Base-by-base conservation (phyloP, 2,888 invertebrate genomes). In the Thera britannica region DNA sequence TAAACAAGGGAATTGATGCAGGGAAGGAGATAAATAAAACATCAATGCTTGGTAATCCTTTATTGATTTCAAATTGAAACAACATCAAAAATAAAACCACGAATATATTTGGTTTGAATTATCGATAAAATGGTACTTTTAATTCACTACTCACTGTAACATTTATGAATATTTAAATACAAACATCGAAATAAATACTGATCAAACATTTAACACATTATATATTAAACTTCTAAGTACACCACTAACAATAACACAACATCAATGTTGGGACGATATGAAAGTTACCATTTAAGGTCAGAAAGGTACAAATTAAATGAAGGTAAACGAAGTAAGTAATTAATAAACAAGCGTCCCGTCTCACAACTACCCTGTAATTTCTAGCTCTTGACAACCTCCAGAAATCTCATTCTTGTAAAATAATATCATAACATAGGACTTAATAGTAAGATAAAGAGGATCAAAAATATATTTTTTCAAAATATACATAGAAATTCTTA, bases 401-500 rank as follows among this genome's bases (percentile, higher is more conserved):
- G 76, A 79, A 80, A 80, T 78, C 81, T 71, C 81, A 70, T 77
- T 80, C 86, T 83, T 82, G 82, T 84, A 84, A 82, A 89, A 86
- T 86, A 88, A 86, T 86, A 84, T 85, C 85, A 83, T 90, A 73
- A 75, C 63, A 35, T 60, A 69, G 66, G 75, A 90, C 89, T 87
- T 89, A 23, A 90, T 81, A 87, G 84, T 88, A 90, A 86, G 87
- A 87, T 88, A 90, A 85, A 90, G 68, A 90, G 90, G 92, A 85
- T 90, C 89, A 83, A 92, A 92, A 92, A 93, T 92, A 92, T 90
- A 92, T 90, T 79, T 89, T 86, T 89, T 91, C 86, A 89, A 92
- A 92, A 92, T 70, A 66, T 70, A 67, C 63, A 63, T 89, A 85
- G 88, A 91, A 87, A 89, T 89, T 90, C 88, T 88, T 89, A 74